Percentiles rank a stretch among this genome's conserved stretches.
Evolutionary conservation across 2,797 vertebrate species (phyloP).

Genomic region (Helarctos malayanus): DNA sequence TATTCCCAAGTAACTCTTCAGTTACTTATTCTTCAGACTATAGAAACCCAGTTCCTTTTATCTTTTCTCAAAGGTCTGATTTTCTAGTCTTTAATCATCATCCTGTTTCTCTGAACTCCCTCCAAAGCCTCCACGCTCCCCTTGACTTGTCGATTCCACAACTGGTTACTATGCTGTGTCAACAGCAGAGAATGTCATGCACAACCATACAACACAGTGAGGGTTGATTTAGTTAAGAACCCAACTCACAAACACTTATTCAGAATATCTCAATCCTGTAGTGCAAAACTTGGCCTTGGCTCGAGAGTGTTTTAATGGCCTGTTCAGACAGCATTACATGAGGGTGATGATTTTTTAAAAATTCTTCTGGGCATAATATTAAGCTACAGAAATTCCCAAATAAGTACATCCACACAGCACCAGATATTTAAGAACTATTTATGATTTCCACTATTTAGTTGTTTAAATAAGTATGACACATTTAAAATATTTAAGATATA

Average conservation of each 20-base stretch:
- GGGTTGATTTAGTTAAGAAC: neutral
- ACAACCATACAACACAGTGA: neutral
- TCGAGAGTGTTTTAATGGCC: constrained; percentile 77
- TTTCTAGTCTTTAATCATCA: constrained; percentile 64
- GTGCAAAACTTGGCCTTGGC: constrained; percentile 68
- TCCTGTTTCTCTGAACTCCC: constrained; percentile 64
- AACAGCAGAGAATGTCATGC: neutral
- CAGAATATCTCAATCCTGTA: constrained; percentile 37
- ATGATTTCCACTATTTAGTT: constrained; percentile 75
- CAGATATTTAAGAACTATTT: constrained; percentile 60
- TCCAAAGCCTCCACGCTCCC: constrained; percentile 21
- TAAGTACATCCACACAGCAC: constrained; percentile 24
- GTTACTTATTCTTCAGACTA: constrained; percentile 43
- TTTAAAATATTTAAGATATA: constrained; percentile 59
- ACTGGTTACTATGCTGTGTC: neutral
- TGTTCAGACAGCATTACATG: constrained; percentile 68
- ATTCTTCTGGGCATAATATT: neutral
- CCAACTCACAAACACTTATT: constrained; percentile 68
- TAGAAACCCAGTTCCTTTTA: constrained; percentile 38
- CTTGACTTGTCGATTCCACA: neutral
- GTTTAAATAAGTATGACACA: constrained; percentile 57
- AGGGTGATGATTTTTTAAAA: constrained; percentile 66
- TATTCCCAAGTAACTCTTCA: constrained; percentile 35
- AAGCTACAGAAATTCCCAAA: constrained; percentile 67
- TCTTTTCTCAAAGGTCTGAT: constrained; percentile 65